Base-by-base conservation (phyloP, 35 echinoderm and acorn worm genomes). In the Hemicentrotus pulcherrimus region DNA sequence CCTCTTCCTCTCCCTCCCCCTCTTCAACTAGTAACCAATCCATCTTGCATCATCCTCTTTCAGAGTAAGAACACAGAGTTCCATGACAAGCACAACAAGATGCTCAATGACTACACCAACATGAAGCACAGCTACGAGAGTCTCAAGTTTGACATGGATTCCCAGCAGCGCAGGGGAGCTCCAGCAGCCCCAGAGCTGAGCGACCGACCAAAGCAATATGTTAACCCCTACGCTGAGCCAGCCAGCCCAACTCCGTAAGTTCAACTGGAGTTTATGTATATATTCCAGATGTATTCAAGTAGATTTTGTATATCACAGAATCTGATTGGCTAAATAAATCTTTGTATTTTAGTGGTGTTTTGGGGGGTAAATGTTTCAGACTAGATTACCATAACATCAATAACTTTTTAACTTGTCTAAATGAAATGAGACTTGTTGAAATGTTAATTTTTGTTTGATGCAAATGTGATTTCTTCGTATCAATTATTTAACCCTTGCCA, bases 91-190 rank as follows among this genome's bases (percentile, higher is more conserved):
- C 55, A 95, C 48, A 96, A 96, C 94, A 96, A 98, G 91, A 24
- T 97, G 33, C 96, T 96, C 46, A 91, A 95, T 58, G 97, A 98
- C 90, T 97, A 98, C 94, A 94, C 96, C 93, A 96, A 95, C 65
- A 95, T 97, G 45, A 98, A 98, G 58, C 97, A 98, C 92, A 88
- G 94, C 47, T 88, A 88, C 32, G 97, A 98, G 86, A 96, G 95
- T 41, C 12, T 89, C 87, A 97, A 95, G 91, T 98, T 96, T 96
- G 97, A 98, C 94, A 96, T 88, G 35, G 94, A 91, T 92, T 50
- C 95, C 58, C 47, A 94, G 19, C 47, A 94, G 19, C 46, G 16
- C 87, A 55, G 13, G 30, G 24, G 32, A 33, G 30, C 94, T 61
- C 33, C 71, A 50, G 11, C 96, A n/a, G 14, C 94, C 30, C 32